These are phyloP conservation scores for Paraplagusia blochii DNA, from an alignment of 2,113 vertebrate species.

Conservation along the genomic window DNA sequence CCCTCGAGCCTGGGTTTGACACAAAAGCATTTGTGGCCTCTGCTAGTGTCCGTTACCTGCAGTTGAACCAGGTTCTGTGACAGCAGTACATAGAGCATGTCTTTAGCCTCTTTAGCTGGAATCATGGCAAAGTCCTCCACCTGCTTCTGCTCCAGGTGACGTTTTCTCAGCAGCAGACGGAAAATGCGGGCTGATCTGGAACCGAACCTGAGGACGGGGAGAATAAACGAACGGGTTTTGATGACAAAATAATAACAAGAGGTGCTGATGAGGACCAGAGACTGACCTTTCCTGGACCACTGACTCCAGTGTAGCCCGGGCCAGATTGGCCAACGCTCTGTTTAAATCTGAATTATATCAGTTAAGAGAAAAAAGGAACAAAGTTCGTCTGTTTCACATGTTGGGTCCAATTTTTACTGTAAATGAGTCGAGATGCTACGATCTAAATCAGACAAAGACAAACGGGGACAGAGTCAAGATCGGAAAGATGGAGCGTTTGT, in stretches of 20 bases:
- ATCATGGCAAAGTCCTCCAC: slow-evolving; percentile 99
- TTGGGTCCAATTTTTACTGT: no score
- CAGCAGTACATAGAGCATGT: slow-evolving; percentile 94
- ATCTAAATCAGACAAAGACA: no score
- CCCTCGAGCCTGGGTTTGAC: no score
- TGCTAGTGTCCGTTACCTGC: slow-evolving; percentile 75
- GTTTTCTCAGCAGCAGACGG: slow-evolving; percentile 85
- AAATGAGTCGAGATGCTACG: no score
- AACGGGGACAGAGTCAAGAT: no score
- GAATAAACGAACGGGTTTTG: background rate
- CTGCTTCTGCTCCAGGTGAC: slow-evolving; percentile 94
- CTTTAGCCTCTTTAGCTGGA: slow-evolving; percentile 96
- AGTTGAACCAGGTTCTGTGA: slow-evolving; percentile 88
- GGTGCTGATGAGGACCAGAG: background rate
- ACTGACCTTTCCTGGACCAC: slow-evolving; percentile 90
- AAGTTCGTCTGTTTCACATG: background rate
- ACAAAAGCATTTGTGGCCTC: no score
- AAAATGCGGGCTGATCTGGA: slow-evolving; percentile 91
- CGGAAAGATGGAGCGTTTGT: no score
- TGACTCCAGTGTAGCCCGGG: slow-evolving; percentile 87
- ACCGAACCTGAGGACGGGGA: slow-evolving; percentile 80
- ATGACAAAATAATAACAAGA: background rate
- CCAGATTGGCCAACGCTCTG: slow-evolving; percentile 83
- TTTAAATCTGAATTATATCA: slow-evolving; percentile 79
- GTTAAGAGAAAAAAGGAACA: slow-evolving; percentile 65